Evolutionary conservation across 2,797 vertebrate genomes (phyloP).

Genomic region (Columba guinea): DNA sequence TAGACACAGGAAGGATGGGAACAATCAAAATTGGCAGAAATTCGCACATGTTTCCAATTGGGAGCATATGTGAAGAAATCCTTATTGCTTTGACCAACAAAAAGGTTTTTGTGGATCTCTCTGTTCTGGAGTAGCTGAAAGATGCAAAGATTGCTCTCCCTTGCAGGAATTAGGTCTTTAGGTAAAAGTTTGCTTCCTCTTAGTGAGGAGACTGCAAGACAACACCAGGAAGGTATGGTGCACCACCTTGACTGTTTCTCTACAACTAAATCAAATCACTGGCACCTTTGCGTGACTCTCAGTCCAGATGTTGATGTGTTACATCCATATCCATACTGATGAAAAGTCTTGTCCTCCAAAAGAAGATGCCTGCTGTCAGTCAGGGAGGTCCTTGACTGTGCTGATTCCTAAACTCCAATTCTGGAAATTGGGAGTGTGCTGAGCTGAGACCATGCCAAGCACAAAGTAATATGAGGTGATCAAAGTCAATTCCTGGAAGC

Average conservation of each 20-base stretch:
- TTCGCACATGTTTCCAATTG: background rate
- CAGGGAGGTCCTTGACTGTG: background rate
- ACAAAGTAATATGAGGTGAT: background rate
- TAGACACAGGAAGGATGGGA: background rate
- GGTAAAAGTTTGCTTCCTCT: background rate
- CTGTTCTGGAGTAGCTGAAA: background rate
- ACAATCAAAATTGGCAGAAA: background rate
- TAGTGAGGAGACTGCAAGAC: background rate
- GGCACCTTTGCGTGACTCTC: background rate
- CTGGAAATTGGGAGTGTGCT: background rate
- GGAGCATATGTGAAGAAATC: background rate
- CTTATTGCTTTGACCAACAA: background rate
- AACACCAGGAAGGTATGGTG: background rate
- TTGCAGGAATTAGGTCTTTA: background rate
- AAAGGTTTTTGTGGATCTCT: background rate
- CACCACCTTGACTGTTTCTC: background rate
- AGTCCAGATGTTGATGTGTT: fast-evolving
- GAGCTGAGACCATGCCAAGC: background rate
- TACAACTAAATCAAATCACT: background rate
- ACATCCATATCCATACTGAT: background rate
- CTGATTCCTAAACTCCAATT: background rate
- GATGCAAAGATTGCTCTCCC: background rate
- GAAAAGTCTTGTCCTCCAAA: background rate
- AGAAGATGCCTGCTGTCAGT: background rate
- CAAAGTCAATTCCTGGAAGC: background rate